These are phyloP conservation scores for Chesias legatella DNA, from an alignment of 2,888 invertebrate genomes.

Conservation along the genomic window DNA sequence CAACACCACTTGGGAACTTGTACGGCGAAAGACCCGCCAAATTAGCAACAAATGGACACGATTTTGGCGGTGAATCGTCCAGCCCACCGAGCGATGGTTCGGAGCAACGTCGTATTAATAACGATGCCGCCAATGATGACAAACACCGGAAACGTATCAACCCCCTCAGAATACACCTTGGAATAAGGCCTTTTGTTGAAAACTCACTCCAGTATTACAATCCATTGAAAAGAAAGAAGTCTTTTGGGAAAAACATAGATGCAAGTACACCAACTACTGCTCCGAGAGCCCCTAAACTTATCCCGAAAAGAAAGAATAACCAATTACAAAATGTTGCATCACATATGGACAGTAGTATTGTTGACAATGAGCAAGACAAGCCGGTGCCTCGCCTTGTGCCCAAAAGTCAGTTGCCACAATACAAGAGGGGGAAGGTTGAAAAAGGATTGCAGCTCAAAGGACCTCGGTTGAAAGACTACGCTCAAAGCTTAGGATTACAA, in stretches of 20 bases:
- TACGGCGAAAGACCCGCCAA: constrained; percentile 61
- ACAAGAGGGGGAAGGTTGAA: constrained; percentile 69
- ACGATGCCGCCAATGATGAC: constrained; percentile 53
- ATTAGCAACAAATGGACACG: constrained; percentile 68
- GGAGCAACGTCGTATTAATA: constrained; percentile 43
- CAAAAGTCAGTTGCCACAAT: constrained; percentile 69
- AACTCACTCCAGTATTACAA: constrained; percentile 59
- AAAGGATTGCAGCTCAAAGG: constrained; percentile 55
- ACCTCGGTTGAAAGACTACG: constrained; percentile 77
- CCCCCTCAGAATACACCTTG: constrained; percentile 69
- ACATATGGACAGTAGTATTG: constrained; percentile 41
- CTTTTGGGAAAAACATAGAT: constrained; percentile 55
- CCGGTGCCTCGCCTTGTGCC: constrained; percentile 73
- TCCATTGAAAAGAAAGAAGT: constrained; percentile 61
- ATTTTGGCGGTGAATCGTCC: constrained; percentile 48
- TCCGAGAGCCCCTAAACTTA: constrained; percentile 63
- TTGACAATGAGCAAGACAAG: constrained; percentile 64
- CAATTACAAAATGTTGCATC: constrained; percentile 62
- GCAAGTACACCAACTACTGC: constrained; percentile 42
- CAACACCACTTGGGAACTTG: constrained; percentile 55
- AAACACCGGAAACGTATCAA: constrained; percentile 66
- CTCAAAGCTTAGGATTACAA: constrained; percentile 86
- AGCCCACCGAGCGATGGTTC: constrained; percentile 43
- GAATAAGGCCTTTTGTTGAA: constrained; percentile 74
- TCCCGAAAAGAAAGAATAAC: constrained; percentile 63